Percentiles rank a stretch among this genome's conserved stretches.
These are phyloP conservation scores for Fragum sueziense DNA, from an alignment of 2,888 invertebrate species.

Conservation along the genomic window DNA sequence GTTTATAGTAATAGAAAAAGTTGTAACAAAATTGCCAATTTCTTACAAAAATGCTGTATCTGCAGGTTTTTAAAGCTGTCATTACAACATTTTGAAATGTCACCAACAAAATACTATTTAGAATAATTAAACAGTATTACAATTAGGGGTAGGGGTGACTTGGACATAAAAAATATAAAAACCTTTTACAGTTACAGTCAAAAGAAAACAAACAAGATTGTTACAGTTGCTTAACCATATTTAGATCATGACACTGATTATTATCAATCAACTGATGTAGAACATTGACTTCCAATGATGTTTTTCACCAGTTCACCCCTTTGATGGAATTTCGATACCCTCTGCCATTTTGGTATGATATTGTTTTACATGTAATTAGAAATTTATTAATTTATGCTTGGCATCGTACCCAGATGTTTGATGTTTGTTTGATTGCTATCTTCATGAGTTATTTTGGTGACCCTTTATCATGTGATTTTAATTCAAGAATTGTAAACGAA, in stretches of 20 bases:
- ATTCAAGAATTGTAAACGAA: neutral
- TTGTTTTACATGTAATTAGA: slow-evolving; percentile 46
- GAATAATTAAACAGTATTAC: too few species aligned
- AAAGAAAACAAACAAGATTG: slow-evolving; percentile 46
- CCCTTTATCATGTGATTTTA: neutral
- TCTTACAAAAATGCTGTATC: too few species aligned
- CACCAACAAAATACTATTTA: too few species aligned
- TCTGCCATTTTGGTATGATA: slow-evolving; percentile 33
- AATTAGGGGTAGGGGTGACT: neutral
- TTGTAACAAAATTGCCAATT: too few species aligned
- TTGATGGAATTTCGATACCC: slow-evolving; percentile 36
- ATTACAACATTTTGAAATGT: too few species aligned
- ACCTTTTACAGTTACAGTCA: slow-evolving; percentile 50
- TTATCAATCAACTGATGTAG: slow-evolving; percentile 42
- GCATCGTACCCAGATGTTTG: slow-evolving; percentile 50
- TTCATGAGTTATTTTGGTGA: neutral
- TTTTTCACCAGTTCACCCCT: slow-evolving; percentile 48
- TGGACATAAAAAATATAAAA: slow-evolving; percentile 6
- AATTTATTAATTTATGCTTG: slow-evolving; percentile 60
- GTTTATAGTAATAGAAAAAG: too few species aligned
- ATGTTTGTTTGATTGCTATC: slow-evolving; percentile 12
- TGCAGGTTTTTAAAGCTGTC: too few species aligned
- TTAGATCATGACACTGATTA: slow-evolving; percentile 58
- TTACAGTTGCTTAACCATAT: slow-evolving; percentile 55
- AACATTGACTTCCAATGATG: slow-evolving; percentile 19